These are phyloP conservation scores for Oligia latruncula DNA, from an alignment of 2,888 invertebrate species.

Conservation along the genomic window DNA sequence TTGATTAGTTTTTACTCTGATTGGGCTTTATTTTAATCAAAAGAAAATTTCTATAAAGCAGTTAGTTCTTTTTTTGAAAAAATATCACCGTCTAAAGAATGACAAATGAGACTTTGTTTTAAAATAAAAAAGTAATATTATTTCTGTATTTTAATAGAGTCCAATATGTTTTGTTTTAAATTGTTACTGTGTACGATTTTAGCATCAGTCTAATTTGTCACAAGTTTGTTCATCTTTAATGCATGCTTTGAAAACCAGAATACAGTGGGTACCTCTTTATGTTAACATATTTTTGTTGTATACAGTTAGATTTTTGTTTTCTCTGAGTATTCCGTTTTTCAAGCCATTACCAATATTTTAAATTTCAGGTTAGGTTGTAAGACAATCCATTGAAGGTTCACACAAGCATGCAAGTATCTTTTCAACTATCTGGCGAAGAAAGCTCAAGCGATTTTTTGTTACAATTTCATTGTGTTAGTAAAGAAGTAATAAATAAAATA, in stretches of 20 bases:
- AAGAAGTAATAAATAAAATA: constrained; percentile 39
- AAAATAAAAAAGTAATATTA: background rate
- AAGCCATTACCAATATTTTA: constrained; percentile 35
- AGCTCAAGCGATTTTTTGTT: constrained; percentile 71
- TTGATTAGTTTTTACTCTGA: constrained; percentile 15
- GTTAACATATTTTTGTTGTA: background rate
- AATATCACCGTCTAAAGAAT: constrained; percentile 19
- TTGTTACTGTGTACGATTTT: background rate
- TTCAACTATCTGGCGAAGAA: constrained; percentile 64
- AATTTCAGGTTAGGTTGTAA: constrained; percentile 27
- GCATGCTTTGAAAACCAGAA: constrained; percentile 59
- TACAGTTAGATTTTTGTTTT: background rate
- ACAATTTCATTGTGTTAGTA: constrained; percentile 52
- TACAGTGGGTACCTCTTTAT: constrained; percentile 2
- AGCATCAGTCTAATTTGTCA: constrained; percentile 57
- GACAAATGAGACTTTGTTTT: constrained; percentile 53
- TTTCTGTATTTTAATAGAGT: background rate
- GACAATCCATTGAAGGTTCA: constrained; percentile 44
- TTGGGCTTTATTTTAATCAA: constrained; percentile 8
- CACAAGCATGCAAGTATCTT: constrained; percentile 61
- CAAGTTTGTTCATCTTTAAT: constrained; percentile 20
- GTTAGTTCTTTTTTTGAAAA: constrained; percentile 41
- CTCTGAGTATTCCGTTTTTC: constrained; percentile 55
- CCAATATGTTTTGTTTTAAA: background rate
- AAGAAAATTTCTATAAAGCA: constrained; percentile 37